Evolutionary conservation across 2,797 vertebrate species (phyloP), one percentile per base, ranked within the genome.

Genomic region (Echiichthys vipera): DNA sequence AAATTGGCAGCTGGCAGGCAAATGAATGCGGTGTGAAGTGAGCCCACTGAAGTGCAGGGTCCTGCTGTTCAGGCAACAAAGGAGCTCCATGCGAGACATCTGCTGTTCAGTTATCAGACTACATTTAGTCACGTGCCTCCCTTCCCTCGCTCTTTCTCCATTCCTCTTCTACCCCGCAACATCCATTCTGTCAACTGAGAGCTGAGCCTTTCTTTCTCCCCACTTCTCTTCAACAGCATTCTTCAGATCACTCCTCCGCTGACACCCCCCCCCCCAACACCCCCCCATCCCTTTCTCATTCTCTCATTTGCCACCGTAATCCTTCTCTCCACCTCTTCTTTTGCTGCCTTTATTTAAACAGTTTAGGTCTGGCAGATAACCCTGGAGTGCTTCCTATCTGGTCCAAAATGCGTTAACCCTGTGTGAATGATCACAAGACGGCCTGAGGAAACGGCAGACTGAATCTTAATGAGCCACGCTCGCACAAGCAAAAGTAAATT

Each of bases 1-100:
- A 94, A 96, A 95, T 95, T 96, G 95, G 96, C 96, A 98, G 96
- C 96, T 98, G 96, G 95, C 93, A 88, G 95, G 92, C 95, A 96
- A 95, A 97, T 95, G 96, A 96, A 97, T 97, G 96, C 95, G 88
- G 95, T 96, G 94, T 93, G 95, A 96, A 96, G 95, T 96, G 94
- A 96, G 93, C 93, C 94, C 91, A 95, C 90, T 93, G 93, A 94
- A 94, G 94, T 95, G 95, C 93, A 95, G 95, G 93, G 95, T 95
- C 96, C 96, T 96, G 96, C 96, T 97, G 96, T 95, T 98, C 94
- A 88, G 84, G 94, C 95, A 95, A 95, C 95, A 95, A 95, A 95
- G 93, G 93, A 79, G 95, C 95, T 95, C 94, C 94, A 92, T 94
- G 94, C 94, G 94, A 96, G 95, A 95, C 96, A 97, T 97, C 96